Percentiles rank a stretch among this genome's conserved stretches.
Conservation (phyloP, 2,888 invertebrate species). For the Brachyptera putata region DNA sequence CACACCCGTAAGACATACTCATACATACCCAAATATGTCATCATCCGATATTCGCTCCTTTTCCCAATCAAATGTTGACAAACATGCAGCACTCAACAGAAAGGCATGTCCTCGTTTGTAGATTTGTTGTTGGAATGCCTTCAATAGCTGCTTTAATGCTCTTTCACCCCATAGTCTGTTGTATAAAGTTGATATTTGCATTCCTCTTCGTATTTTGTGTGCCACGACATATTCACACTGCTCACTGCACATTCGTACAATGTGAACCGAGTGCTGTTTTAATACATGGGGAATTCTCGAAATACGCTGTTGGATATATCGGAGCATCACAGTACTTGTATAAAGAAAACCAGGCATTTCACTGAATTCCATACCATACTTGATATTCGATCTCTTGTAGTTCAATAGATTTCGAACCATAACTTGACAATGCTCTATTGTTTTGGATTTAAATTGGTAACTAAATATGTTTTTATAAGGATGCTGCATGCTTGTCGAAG, state of each 20-base stretch:
- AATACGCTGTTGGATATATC: slow-evolving; percentile 11
- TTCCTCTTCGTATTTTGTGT: slow-evolving; percentile 57
- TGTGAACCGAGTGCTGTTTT: slow-evolving; percentile 48
- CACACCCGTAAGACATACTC: neutral
- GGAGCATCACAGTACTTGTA: neutral
- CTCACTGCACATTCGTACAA: slow-evolving; percentile 51
- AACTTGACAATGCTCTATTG: neutral
- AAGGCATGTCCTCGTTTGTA: slow-evolving; percentile 51
- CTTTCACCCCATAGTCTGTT: slow-evolving; percentile 59
- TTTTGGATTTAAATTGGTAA: neutral
- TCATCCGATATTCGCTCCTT: slow-evolving; percentile 53
- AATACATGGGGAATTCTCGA: slow-evolving; percentile 37
- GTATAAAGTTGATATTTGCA: slow-evolving; percentile 60
- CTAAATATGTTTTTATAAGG: neutral
- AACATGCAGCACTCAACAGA: slow-evolving; percentile 52
- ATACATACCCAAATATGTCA: slow-evolving; percentile 49
- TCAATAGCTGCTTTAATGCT: slow-evolving; percentile 53
- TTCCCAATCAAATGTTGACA: slow-evolving; percentile 59
- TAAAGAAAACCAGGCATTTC: neutral
- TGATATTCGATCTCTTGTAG: neutral
- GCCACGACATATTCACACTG: slow-evolving; percentile 45
- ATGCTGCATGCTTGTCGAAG: neutral
- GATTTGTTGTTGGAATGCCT: slow-evolving; percentile 45
- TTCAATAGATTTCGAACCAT: neutral
- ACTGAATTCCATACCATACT: too few species aligned